phyloP scores from a whole-genome alignment of 2,797 vertebrate species.

The Menidia menidia region DNA sequence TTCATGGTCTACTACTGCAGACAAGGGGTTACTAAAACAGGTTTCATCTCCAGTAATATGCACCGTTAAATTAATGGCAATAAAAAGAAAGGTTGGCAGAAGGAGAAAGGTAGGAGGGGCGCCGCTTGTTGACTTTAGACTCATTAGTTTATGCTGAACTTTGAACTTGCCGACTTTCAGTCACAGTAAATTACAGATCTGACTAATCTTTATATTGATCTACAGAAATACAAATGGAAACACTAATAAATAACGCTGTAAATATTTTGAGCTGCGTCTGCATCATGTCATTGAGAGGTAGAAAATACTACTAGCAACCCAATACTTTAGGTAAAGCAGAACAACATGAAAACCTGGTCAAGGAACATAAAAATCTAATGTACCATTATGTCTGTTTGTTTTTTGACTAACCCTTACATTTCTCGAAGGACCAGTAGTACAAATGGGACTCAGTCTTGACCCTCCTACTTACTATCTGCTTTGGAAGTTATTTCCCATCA shows the following conservation, averaged over 20 bases:
- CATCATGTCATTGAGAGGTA: no score
- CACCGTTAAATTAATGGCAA: slow-evolving; percentile 33
- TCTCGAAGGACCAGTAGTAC: no score
- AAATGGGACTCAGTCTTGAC: no score
- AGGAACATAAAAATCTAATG: not conserved
- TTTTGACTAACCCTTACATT: not conserved
- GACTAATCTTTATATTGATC: slow-evolving; percentile 9
- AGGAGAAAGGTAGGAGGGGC: slow-evolving; percentile 28
- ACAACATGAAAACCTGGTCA: not conserved
- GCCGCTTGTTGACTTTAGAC: slow-evolving; percentile 37
- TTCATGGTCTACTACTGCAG: slow-evolving; percentile 4
- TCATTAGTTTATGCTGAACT: slow-evolving; percentile 52
- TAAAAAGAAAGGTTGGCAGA: slow-evolving; percentile 12
- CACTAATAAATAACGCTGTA: not conserved
- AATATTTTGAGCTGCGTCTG: not conserved
- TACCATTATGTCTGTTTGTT: no score
- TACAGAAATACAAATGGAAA: slow-evolving; percentile 17
- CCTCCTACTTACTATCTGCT: no score
- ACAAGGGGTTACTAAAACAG: slow-evolving; percentile 4
- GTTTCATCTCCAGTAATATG: slow-evolving; percentile 30
- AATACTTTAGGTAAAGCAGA: not conserved
- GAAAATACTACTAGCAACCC: not conserved
- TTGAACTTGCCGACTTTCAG: slow-evolving; percentile 59
- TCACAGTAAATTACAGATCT: slow-evolving; percentile 46
- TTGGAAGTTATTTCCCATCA: no score